Base-by-base conservation (phyloP, 2,113 vertebrate genomes). In the Lepidothrix coronata region DNA sequence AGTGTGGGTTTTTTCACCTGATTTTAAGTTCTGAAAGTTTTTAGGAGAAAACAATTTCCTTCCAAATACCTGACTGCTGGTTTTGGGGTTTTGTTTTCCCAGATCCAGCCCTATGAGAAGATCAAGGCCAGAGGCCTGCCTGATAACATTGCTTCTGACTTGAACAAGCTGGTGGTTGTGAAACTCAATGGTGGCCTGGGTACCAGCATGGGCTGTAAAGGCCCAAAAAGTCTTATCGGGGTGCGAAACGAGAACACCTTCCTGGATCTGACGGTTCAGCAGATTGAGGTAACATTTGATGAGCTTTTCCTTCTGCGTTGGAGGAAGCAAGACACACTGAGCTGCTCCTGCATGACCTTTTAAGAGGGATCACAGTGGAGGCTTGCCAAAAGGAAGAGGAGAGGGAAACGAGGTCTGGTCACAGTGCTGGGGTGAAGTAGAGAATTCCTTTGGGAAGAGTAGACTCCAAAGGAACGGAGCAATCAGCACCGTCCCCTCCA, bases 191-290 rank as follows among this genome's bases (percentile, higher is more conserved):
- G 99, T 0, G 99, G 99, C 33, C 92, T 99, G 97, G 99, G 99
- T 67, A 99, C 99, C 73, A 99, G 99, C 96, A 99, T 99, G 99
- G 99, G 99, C 72, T 99, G 99, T 74, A 99, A 99, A 87, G 99
- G 99, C 74, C 99, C 99, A 9, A 99, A 99, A 96, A 99, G 99
- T 79, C 98, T 99, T 43, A 99, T 99, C 20, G 99, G 99, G 24
- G 99, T 99, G 85, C 98, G 99, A 75, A 99, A 98, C 4, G 99
- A 99, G 96, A 99, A 99, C 96, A 99, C 99, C 82, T 99, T 99
- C 98, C 98, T 99, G 98, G 99, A 99, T 97, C 98, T 99, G 94
- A 99, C 99, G 0, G 99, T 99, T 75, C 98, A 99, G 97, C 99
- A 99, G 98, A 99, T 99, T 24, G 99, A 99, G 98, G 99, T 99